A percentile compares a stretch with the other conserved stretches of the same genome.
Evolutionary conservation across 2,797 vertebrate genomes (phyloP).

Genomic region (Hippoglossus hippoglossus): DNA sequence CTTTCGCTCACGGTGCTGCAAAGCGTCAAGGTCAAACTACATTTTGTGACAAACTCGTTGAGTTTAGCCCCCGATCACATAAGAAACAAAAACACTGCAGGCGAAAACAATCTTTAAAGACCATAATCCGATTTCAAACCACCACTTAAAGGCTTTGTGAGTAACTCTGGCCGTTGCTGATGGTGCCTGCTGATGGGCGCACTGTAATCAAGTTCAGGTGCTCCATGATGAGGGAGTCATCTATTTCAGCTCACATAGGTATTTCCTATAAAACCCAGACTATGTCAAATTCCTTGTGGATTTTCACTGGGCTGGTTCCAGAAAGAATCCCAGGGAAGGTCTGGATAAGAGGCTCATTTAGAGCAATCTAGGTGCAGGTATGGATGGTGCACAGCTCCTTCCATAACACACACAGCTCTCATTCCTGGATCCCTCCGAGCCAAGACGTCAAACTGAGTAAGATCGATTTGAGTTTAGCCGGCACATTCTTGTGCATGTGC

Average conservation of each 20-base stretch:
- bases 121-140: slow-evolving; percentile 26
- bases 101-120: slow-evolving; percentile 37
- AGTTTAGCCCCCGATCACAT: slow-evolving; percentile 11
- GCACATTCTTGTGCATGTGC: slow-evolving; percentile 46
- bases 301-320: slow-evolving; percentile 42
- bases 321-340: slow-evolving; percentile 45
- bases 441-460: slow-evolving; percentile 42
- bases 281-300: slow-evolving; percentile 56
- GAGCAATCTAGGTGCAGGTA: slow-evolving; percentile 48
- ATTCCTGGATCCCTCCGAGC: slow-evolving; percentile 26
- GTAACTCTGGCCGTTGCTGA: slow-evolving; percentile 40
- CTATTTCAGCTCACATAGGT: slow-evolving; percentile 43
- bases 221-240: slow-evolving; percentile 46
- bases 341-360: slow-evolving; percentile 49
- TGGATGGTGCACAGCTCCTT: slow-evolving; percentile 43
- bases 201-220: slow-evolving; percentile 63
- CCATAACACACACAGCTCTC: slow-evolving; percentile 32
- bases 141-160: slow-evolving; percentile 54
- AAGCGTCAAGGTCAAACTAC: slow-evolving; percentile 20
- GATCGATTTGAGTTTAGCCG: slow-evolving; percentile 32
- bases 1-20: slow-evolving; percentile 19
- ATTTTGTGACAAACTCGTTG: slow-evolving; percentile 33
- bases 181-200: slow-evolving; percentile 40
- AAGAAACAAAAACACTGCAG: slow-evolving; percentile 25
- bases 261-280: slow-evolving; percentile 65